These are phyloP conservation scores for Parnassius mnemosyne DNA, from an alignment of 2,888 invertebrate genomes.

Conservation along the genomic window DNA sequence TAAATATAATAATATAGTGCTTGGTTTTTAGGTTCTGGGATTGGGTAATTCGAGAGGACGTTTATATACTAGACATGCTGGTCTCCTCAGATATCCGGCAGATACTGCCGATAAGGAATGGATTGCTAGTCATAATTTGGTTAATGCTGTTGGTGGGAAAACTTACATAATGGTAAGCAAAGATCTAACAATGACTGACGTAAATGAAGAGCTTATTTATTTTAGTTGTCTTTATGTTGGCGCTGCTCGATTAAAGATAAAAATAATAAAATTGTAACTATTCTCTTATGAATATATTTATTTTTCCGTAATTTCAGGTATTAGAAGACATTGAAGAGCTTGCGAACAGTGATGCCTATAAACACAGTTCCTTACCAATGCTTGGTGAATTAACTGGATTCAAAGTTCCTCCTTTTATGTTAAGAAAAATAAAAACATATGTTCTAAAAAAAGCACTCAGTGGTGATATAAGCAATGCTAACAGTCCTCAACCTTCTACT, in stretches of 20 bases:
- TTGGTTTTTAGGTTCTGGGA: slow-evolving; percentile 79
- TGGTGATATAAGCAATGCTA: slow-evolving; percentile 55
- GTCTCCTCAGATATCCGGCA: slow-evolving; percentile 87
- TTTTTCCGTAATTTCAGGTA: slow-evolving; percentile 57
- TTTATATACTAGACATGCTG: slow-evolving; percentile 88
- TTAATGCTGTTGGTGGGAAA: slow-evolving; percentile 89
- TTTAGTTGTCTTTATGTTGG: no score
- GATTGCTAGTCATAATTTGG: slow-evolving; percentile 87
- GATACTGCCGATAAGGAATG: slow-evolving; percentile 91
- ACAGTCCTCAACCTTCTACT: slow-evolving; percentile 66
- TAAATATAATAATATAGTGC: background rate
- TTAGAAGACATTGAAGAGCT: slow-evolving; percentile 89
- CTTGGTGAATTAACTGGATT: slow-evolving; percentile 87
- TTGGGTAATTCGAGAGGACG: slow-evolving; percentile 88
- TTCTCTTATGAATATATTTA: slow-evolving; percentile 2
- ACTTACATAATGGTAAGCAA: slow-evolving; percentile 84
- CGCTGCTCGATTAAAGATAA: background rate
- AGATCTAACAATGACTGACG: background rate
- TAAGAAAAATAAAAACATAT: slow-evolving; percentile 86
- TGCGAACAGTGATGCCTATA: slow-evolving; percentile 86
- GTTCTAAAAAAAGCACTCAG: slow-evolving; percentile 69
- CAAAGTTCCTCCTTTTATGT: slow-evolving; percentile 86
- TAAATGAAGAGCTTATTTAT: background rate
- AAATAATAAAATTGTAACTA: background rate
- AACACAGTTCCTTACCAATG: slow-evolving; percentile 82